These are phyloP conservation scores for zebrafish (Danio rerio) DNA, from an alignment of 2,113 vertebrate genomes.

Conservation along the genomic window DNA sequence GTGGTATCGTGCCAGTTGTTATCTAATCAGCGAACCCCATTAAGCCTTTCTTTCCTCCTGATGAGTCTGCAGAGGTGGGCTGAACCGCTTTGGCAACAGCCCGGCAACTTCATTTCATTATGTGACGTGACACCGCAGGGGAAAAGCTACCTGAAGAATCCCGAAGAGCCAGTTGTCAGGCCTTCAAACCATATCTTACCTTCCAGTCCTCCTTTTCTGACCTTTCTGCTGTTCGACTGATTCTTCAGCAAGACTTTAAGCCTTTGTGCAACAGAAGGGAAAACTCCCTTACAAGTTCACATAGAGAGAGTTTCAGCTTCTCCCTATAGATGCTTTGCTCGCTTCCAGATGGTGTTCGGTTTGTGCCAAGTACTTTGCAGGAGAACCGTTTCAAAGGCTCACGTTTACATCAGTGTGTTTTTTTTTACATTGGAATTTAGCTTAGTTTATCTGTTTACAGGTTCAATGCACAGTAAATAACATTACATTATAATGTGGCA, in stretches of 20 bases:
- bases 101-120: slow-evolving; percentile 56
- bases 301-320: slow-evolving; percentile 46
- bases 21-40: slow-evolving; percentile 23
- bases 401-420: neutral
- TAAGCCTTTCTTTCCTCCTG: slow-evolving; percentile 45
- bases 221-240: neutral
- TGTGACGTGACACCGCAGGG: neutral
- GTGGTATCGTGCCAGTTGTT: slow-evolving; percentile 27
- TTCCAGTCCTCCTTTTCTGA: neutral
- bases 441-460: too few relatives aligned
- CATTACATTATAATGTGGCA: too few relatives aligned
- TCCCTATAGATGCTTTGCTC: slow-evolving; percentile 11
- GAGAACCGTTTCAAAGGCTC: slow-evolving; percentile 3
- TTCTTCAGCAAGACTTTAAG: slow-evolving; percentile 32
- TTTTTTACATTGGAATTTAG: too few relatives aligned
- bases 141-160: slow-evolving; percentile 26
- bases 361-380: slow-evolving; percentile 30
- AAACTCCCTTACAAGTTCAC: slow-evolving; percentile 34
- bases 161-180: neutral
- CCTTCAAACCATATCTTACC: neutral
- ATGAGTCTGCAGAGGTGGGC: slow-evolving; percentile 49
- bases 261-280: slow-evolving; percentile 42
- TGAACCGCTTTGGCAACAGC: neutral
- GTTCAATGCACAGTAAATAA: too few relatives aligned
- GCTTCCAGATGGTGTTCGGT: slow-evolving; percentile 43